Evolutionary conservation across 35 echinoderm and acorn worm species (phyloP).

Genomic region (Chiridota heheva): DNA sequence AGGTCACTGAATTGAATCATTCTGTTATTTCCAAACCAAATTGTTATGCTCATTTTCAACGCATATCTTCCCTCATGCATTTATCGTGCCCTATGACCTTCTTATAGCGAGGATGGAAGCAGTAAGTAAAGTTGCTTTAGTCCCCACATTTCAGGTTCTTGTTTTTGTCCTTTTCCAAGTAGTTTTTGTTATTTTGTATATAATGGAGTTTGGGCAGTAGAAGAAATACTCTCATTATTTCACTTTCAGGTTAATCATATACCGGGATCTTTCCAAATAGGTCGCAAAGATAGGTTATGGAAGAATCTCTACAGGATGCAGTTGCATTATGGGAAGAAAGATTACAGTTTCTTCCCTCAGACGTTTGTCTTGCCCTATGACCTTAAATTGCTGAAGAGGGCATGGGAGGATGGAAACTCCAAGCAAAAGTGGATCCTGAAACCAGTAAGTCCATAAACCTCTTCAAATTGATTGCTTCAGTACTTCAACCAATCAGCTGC

Average conservation of each 20-base stretch:
- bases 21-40: too few species aligned
- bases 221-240: not conserved
- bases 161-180: too few species aligned
- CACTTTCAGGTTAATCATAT: conserved; percentile 86
- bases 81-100: too few species aligned
- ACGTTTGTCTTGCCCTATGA: conserved; percentile 95
- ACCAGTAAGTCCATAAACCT: conserved; percentile 62
- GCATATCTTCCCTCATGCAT: too few species aligned
- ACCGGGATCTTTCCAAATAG: conserved; percentile 97
- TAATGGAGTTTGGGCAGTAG: not conserved
- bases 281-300: conserved; percentile 96
- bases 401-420: conserved; percentile 86
- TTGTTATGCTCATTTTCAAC: too few species aligned
- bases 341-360: conserved; percentile 92
- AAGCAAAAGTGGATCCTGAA: conserved; percentile 99
- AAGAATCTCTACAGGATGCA: conserved; percentile 96
- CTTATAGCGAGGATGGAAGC: too few species aligned
- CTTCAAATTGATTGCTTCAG: not conserved
- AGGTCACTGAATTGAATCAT: too few species aligned
- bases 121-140: too few species aligned
- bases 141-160: too few species aligned
- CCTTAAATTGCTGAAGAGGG: conserved; percentile 90
- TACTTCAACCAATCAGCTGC: too few species aligned
- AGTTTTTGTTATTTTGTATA: too few species aligned
- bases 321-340: conserved; percentile 97